Evolutionary conservation across 2,888 invertebrate species (phyloP), one percentile per base, ranked within the genome.

Genomic region (Criorhina ranunculi): DNA sequence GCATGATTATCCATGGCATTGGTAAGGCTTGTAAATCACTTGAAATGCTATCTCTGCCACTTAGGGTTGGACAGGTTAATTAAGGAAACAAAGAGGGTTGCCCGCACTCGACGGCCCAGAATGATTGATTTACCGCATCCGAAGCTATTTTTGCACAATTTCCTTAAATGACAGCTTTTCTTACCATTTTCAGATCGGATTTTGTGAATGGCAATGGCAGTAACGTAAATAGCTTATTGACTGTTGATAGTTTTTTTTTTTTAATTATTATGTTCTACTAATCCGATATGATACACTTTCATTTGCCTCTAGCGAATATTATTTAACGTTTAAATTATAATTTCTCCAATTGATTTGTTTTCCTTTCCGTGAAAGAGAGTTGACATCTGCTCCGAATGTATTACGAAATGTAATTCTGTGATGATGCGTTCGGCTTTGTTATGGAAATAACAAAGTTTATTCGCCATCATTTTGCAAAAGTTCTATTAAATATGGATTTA

Each of bases 21-120:
- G 17, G 67, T 33, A 69, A 60, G 42, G 49, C 33, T 59, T 53
- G 67, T 69, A 69, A 53, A 60, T 76, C 53, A 78, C 46, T 62
- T 11, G 12, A 33, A 72, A 67, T 62, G 67, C 46, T 55, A 69
- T 64, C 55, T 57, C 12, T 69, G 55, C 62, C 60, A 76, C 69
- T 66, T 76, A 44, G 59, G 57, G 40, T 55, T 29, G 49, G 82
- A 83, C 82, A 78, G 67, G 55, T 78, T 83, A 83, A 83, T 78
- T 78, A 78, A 62, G 67, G 60, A 55, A 40, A 42, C 44, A 73
- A 78, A 46, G 55, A 78, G 82, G 78, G 82, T 77, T 12, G 19
- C 33, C 40, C 42, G 69, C 42, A 44, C 49, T 31, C 55, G 11
- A 69, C 12, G 29, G 15, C 15, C 35, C 9, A 12, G 17, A 29